A percentile compares a stretch with the other conserved stretches of the same genome.
Conservation (phyloP, 2,888 invertebrate species). For the Siphlonurus alternatus region DNA sequence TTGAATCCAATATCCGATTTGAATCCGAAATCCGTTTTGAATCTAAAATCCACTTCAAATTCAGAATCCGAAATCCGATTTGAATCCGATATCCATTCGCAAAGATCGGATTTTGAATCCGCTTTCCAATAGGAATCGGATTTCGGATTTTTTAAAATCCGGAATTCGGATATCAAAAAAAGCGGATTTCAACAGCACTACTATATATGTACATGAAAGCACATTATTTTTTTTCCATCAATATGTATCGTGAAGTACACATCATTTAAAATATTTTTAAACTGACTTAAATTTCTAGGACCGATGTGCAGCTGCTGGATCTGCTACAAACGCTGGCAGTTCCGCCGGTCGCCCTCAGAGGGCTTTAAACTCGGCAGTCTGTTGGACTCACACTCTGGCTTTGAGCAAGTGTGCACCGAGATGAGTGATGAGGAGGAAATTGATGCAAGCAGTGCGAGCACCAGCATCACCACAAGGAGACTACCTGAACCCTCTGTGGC, state of each 20-base stretch:
- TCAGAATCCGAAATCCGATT: too few relatives aligned
- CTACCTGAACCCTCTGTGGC: background rate
- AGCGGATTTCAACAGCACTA: too few relatives aligned
- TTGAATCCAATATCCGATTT: too few relatives aligned
- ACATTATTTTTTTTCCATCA: too few relatives aligned
- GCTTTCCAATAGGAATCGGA: too few relatives aligned
- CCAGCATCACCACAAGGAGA: background rate
- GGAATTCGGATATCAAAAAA: too few relatives aligned
- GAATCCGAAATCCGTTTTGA: too few relatives aligned
- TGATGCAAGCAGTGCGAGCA: background rate
- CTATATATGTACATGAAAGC: too few relatives aligned
- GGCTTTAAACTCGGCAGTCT: slow-evolving; percentile 47
- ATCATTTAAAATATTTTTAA: background rate
- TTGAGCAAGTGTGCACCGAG: slow-evolving; percentile 46
- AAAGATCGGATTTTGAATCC: too few relatives aligned
- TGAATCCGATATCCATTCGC: too few relatives aligned
- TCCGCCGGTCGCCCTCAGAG: slow-evolving; percentile 16
- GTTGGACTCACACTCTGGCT: slow-evolving; percentile 37
- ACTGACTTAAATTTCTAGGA: background rate
- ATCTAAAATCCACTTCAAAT: too few relatives aligned
- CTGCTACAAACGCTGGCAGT: background rate
- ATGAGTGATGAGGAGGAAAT: slow-evolving; percentile 42
- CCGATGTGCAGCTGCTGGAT: background rate
- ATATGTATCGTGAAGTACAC: background rate
- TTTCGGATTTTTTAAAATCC: too few relatives aligned